Evolutionary conservation across 1,140 invertebrate species (phyloP).

Genomic region (Drosophila tropicalis): DNA sequence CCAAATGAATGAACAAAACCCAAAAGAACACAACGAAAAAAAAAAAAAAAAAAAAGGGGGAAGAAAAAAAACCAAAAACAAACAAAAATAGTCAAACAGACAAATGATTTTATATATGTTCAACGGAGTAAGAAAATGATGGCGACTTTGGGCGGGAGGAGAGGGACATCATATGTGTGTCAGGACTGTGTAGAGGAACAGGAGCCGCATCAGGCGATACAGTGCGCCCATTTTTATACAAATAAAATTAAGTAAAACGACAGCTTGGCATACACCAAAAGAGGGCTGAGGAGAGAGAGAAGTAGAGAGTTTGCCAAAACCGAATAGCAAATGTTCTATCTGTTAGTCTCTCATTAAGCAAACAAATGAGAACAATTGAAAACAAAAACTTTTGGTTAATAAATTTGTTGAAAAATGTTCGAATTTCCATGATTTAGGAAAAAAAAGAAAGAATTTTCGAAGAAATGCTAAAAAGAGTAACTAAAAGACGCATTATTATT

Average conservation of each 20-base stretch:
- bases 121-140: not conserved
- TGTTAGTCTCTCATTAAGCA: too few relatives aligned
- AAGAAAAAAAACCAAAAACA: constrained; percentile 33
- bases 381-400: too few relatives aligned
- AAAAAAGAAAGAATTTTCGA: too few relatives aligned
- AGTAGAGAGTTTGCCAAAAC: not conserved
- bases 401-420: too few relatives aligned
- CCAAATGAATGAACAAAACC: constrained; percentile 70
- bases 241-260: constrained; percentile 9
- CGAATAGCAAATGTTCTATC: not conserved
- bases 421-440: too few relatives aligned
- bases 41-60: constrained; percentile 21
- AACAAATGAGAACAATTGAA: too few relatives aligned
- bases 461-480: not conserved
- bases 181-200: not conserved
- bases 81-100: constrained; percentile 49
- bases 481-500: not conserved
- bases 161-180: constrained; percentile 53
- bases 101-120: constrained; percentile 54
- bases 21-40: constrained; percentile 24
- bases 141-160: not conserved
- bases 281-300: not conserved
- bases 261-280: not conserved
- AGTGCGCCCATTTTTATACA: constrained; percentile 2
- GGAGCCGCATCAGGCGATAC: constrained; percentile 2